Percentiles rank a stretch among this genome's conserved stretches.
Evolutionary conservation across 2,113 vertebrate genomes (phyloP).

Genomic region (Leptodactylus fuscus): DNA sequence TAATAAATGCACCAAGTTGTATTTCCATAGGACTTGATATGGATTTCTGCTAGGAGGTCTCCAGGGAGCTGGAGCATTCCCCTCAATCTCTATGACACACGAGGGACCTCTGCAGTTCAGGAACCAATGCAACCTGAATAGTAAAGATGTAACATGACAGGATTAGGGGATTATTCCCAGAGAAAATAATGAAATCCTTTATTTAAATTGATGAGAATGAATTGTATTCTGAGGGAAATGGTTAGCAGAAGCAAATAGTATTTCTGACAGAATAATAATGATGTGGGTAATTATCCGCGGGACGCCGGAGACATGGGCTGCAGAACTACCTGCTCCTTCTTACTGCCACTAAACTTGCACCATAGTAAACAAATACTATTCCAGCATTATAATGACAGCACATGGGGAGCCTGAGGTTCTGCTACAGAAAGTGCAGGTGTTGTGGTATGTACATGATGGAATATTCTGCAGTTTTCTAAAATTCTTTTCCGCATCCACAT

Average conservation of each 20-base stretch:
- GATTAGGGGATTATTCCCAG: conserved; percentile 4
- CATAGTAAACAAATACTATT: background rate
- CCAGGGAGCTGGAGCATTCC: background rate
- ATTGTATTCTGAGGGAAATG: background rate
- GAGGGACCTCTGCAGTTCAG: background rate
- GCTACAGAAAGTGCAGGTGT: too few species aligned
- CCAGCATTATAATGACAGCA: background rate
- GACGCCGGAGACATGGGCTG: background rate
- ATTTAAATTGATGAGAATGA: conserved; percentile 10
- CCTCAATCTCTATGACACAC: background rate
- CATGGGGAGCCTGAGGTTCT: too few species aligned
- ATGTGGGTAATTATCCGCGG: background rate
- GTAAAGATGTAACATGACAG: background rate
- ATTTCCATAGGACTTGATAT: too few species aligned
- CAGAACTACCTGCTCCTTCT: background rate
- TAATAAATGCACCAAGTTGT: background rate
- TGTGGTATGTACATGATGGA: too few species aligned
- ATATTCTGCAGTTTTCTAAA: too few species aligned
- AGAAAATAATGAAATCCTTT: background rate
- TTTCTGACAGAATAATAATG: background rate
- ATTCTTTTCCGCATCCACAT: too few species aligned
- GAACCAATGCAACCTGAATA: background rate
- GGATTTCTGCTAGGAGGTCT: too few species aligned
- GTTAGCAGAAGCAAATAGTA: conserved; percentile 1
- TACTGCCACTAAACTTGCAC: background rate